Evolutionary conservation across 2,113 vertebrate genomes (phyloP).

Genomic region (Plectropomus leopardus): DNA sequence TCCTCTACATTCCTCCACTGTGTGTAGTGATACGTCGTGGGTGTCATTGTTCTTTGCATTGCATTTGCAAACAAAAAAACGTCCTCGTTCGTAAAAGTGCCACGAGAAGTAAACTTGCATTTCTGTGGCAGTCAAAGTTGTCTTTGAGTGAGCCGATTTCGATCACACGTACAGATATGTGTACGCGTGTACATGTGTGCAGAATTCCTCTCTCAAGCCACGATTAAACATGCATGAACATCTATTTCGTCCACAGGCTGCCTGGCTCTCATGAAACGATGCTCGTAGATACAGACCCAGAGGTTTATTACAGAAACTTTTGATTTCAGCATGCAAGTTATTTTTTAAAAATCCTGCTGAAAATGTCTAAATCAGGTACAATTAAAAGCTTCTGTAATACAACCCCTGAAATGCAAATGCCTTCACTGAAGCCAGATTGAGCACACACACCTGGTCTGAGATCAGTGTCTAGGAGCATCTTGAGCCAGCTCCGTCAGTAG

Average conservation of each 20-base stretch:
- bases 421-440: constrained; percentile 2
- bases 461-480: constrained; percentile 55
- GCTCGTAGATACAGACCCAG: constrained; percentile 44
- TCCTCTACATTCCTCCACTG: constrained; percentile 70
- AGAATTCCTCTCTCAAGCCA: constrained; percentile 74
- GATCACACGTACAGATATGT: background rate
- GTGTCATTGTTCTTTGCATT: constrained; percentile 74
- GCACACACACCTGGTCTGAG: constrained; percentile 11
- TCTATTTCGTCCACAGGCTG: constrained; percentile 59
- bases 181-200: constrained; percentile 35
- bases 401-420: background rate
- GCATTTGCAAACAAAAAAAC: constrained; percentile 69
- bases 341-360: background rate
- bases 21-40: constrained; percentile 64
- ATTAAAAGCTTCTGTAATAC: background rate
- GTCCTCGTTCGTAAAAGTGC: constrained; percentile 53
- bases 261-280: constrained; percentile 62
- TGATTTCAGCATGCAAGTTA: background rate
- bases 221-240: constrained; percentile 75
- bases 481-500: constrained; percentile 60
- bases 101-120: constrained; percentile 56
- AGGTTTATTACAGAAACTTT: background rate
- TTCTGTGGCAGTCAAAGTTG: constrained; percentile 67
- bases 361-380: background rate
- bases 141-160: constrained; percentile 66